These are phyloP conservation scores for Andinoacara biseriatus DNA, from an alignment of 2,113 vertebrate genomes.

Conservation along the genomic window DNA sequence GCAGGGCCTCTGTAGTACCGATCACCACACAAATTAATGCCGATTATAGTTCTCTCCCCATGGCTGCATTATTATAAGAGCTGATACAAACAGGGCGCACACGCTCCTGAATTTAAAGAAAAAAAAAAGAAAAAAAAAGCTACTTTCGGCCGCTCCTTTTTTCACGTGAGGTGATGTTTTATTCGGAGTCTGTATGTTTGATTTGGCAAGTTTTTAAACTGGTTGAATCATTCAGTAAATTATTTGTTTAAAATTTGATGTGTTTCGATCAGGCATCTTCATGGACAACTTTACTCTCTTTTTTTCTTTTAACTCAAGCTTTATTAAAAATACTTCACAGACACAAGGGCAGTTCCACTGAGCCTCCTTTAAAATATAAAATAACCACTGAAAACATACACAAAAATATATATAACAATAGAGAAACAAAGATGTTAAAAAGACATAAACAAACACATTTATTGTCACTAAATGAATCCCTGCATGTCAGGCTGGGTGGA, in stretches of 20 bases:
- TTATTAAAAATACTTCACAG: not conserved
- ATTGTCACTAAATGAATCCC: no score
- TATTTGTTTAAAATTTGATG: not conserved
- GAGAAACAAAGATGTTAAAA: no score
- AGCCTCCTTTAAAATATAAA: not conserved
- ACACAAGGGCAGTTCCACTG: not conserved
- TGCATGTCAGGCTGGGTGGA: no score
- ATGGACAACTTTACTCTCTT: not conserved
- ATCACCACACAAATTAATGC: not conserved
- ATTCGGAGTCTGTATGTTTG: no score
- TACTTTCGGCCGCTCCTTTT: no score
- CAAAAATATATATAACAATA: no score
- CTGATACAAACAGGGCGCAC: not conserved
- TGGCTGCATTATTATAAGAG: not conserved
- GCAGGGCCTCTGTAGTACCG: not conserved
- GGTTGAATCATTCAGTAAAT: no score
- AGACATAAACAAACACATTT: no score
- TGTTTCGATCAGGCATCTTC: not conserved
- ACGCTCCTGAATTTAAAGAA: not conserved
- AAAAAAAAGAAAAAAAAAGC: no score
- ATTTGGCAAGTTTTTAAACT: no score
- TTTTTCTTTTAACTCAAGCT: not conserved
- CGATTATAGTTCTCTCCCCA: not conserved
- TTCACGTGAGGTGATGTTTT: no score
- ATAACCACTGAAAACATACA: not conserved